Base-by-base conservation (phyloP, 2,888 invertebrate genomes). In the Caenorhabditis zanzibari region DNA sequence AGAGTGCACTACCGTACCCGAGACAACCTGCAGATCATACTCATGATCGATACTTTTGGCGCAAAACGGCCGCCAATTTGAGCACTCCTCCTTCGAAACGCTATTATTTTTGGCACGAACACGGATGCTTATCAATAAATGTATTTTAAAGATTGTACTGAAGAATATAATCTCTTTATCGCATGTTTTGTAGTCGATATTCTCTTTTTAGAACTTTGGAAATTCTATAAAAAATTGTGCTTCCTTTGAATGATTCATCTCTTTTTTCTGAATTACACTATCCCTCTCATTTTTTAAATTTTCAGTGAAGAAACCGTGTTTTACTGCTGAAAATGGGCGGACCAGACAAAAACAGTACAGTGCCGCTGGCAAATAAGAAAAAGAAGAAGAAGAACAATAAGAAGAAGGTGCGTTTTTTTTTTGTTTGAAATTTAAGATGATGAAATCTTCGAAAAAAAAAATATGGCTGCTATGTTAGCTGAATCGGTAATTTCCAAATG, bases 331-430 rank as follows among this genome's bases (percentile, higher is more conserved):
- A 3, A 54, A 83, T 83, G 83, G 83, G 83, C 16, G 83, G 83
- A 61, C 79, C 83, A 52, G 82, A 72, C 14, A 71, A 88, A 75
- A 90, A 89, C 69, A 88, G 85, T 75, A 86, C 88, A 47, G 80
- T 86, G 35, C 86, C 88, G 38, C 35, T 74, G 9, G 68, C 86
- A 38, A 86, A 88, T 73, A 90, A 90, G 81, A 90, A 90, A 73
- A 85, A 84, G 72, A 88, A 87, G 82, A 88, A 86, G 75, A 90
- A 88, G 81, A 88, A 82, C 74, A 88, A 87, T 58, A 90, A 90
- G 80, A 89, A 88, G 81, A 83, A 83, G 79, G 82, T 77, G 38
- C n/a, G 81, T 59, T 52, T 49, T 68, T 72, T 47, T 19, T 16
- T 61, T 10, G 22, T 22, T 3, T 14, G 16, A 35, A 35, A 19